These are phyloP conservation scores for Aurelia aurita DNA, from an alignment of 30 jellyfish, hydroid and myxozoan genomes.

Conservation along the genomic window DNA sequence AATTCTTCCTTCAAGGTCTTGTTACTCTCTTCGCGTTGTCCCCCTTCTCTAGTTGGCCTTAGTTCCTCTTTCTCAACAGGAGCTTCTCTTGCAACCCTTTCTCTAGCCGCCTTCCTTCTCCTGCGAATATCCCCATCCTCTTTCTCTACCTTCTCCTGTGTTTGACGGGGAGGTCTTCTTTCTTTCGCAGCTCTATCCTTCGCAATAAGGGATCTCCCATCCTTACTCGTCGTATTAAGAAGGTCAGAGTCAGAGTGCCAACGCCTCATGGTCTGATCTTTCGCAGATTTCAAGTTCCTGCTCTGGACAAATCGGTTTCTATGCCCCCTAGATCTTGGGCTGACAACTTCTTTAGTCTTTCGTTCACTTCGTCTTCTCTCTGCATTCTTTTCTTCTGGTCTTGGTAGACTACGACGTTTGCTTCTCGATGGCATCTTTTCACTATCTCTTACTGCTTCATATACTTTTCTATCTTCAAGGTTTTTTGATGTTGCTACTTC, in stretches of 20 bases:
- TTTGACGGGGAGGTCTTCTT: too few relatives aligned
- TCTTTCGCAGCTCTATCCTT: not conserved
- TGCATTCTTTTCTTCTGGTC: not conserved
- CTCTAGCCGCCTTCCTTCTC: not conserved
- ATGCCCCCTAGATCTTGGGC: not conserved
- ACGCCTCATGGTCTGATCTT: not conserved
- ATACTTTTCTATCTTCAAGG: not conserved
- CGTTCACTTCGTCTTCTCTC: not conserved
- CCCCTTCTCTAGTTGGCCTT: not conserved
- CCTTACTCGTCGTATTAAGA: constrained; percentile 21
- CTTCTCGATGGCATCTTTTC: too few relatives aligned
- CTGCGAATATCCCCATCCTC: not conserved
- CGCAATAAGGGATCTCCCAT: not conserved
- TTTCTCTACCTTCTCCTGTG: not conserved
- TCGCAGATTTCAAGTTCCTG: not conserved
- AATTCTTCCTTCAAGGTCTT: not conserved
- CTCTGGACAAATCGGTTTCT: constrained; percentile 1
- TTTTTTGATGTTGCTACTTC: not conserved
- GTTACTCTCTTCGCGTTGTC: not conserved
- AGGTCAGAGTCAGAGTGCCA: constrained; percentile 77
- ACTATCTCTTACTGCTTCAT: too few relatives aligned
- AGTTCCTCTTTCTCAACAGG: not conserved
- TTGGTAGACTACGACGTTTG: too few relatives aligned
- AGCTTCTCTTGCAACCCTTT: not conserved
- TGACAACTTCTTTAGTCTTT: not conserved